Conservation (phyloP, 2,797 vertebrate genomes). For the Peromyscus attwateri region DNA sequence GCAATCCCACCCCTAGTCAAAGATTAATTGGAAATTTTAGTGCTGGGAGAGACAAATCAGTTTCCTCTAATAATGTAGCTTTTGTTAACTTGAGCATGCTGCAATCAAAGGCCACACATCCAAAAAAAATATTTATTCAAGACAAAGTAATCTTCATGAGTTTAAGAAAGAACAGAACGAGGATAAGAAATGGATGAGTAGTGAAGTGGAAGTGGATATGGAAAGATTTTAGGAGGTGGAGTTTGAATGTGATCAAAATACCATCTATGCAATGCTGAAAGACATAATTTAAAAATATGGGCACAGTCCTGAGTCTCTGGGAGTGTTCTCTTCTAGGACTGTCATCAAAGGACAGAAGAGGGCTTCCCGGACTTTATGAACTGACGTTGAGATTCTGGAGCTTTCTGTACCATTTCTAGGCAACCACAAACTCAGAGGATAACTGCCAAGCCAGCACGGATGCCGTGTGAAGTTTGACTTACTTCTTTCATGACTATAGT, state of each 20-base stretch:
- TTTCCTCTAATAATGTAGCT: neutral
- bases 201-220: neutral
- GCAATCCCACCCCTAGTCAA: neutral
- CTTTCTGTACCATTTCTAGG: no score
- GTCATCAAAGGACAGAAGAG: rapidly evolving
- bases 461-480: neutral
- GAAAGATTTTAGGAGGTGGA: neutral
- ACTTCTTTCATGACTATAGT: neutral
- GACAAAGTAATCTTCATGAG: neutral
- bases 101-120: neutral
- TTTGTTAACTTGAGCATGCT: neutral
- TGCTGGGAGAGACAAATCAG: neutral
- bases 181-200: no score
- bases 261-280: no score
- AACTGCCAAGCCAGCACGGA: neutral
- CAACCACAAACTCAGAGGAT: neutral
- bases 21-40: neutral
- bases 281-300: neutral
- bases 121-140: neutral
- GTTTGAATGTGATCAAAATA: neutral
- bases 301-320: neutral
- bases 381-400: no score
- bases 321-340: neutral
- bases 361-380: rapidly evolving
- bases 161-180: no score